A percentile compares a stretch with the other conserved stretches of the same genome.
phyloP scores from a whole-genome alignment of 2,797 vertebrate genomes.

The Neomorphus geoffroyi region DNA sequence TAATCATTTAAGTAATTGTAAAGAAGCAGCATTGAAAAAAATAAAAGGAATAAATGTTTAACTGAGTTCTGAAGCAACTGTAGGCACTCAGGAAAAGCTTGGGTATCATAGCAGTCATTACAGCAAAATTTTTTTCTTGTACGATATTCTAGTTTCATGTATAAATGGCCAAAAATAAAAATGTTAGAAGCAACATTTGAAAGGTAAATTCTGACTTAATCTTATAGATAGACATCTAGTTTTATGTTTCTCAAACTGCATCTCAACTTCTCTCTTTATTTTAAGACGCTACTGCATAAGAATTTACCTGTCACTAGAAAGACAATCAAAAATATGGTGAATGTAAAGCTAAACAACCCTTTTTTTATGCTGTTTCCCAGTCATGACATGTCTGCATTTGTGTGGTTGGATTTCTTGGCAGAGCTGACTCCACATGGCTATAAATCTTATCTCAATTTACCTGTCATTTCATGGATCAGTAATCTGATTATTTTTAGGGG shows the following conservation, averaged over 20 bases:
- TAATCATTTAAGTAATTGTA: background rate
- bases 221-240: background rate
- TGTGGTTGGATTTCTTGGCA: slow-evolving; percentile 28
- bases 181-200: background rate
- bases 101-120: background rate
- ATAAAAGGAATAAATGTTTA: background rate
- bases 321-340: background rate
- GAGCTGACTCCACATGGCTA: slow-evolving; percentile 41
- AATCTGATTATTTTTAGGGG: slow-evolving; percentile 42
- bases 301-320: background rate
- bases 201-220: background rate
- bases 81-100: background rate
- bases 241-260: background rate
- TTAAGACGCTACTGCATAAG: background rate
- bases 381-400: background rate
- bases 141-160: background rate
- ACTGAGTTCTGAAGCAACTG: background rate
- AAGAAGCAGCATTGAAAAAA: background rate
- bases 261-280: background rate
- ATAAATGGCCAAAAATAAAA: background rate
- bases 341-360: background rate
- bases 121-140: background rate
- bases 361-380: background rate
- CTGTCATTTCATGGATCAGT: slow-evolving; percentile 48
- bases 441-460: slow-evolving; percentile 40